Evolutionary conservation across 1,140 invertebrate species (phyloP), one percentile per base, ranked within the genome.

Genomic region (Leptonema lineaticorne): DNA sequence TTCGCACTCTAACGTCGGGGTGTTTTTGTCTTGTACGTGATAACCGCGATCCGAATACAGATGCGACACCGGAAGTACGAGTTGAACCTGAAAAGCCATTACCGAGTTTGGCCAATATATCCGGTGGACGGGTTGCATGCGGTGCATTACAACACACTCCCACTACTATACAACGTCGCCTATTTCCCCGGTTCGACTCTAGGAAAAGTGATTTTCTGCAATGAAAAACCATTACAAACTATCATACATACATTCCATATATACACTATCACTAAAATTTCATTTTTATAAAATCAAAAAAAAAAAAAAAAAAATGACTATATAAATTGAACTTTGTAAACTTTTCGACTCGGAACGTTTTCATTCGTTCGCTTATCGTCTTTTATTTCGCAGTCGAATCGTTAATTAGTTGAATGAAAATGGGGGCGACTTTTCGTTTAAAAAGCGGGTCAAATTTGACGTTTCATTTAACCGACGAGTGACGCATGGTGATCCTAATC

Each of bases 401-500:
- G 26, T 26, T 58, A 58, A 58, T 58, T 58, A 58, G 29, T 58
- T 26, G 56, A 58, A 58, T 58, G 56, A 58, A 58, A n/a, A n/a
- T n/a, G n/a, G n/a, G n/a, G n/a, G n/a, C 18, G 56, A 58, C n/a
- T 58, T n/a, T 27, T 58, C 20, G 29, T 28, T 58, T n/a, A 26
- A 58, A 27, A 58, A 22, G 56, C 29, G 56, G 7, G 24, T 11
- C 26, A 58, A 58, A 58, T 58, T 58, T 58, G 56, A 58, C 26
- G 56, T 58, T 58, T 58, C 65, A 60, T 67, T 67, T 67, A 67
- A 67, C 65, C 9, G 11, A 6, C 6, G 37, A 37, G 59, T 29
- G 65, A 58, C 18, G 65, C 24, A 60, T 33, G 18, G 26, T 11
- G 56, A 67, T 56, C 65, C 65, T 67, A 67, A 67, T 67, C 53